Conservation (phyloP, 2,888 invertebrate species). For the Tricholauxania praeusta region DNA sequence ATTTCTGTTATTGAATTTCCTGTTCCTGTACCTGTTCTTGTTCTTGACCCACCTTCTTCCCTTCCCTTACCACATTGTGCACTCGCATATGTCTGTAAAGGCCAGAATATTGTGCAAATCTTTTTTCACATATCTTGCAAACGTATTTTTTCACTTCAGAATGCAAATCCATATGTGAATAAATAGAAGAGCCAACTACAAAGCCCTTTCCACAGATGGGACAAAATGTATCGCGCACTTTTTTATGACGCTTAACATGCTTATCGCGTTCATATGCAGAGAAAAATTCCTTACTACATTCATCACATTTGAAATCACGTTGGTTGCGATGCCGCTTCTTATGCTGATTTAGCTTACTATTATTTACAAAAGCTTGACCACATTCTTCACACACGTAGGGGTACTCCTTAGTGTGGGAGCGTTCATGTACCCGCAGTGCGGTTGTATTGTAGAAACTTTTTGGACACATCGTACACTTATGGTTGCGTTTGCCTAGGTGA, state of each 20-base stretch:
- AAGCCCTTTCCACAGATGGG: slow-evolving; percentile 61
- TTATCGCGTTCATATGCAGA: slow-evolving; percentile 61
- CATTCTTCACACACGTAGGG: slow-evolving; percentile 63
- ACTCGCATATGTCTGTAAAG: slow-evolving; percentile 57
- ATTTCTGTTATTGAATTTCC: background rate
- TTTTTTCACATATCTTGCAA: slow-evolving; percentile 54
- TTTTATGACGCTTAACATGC: slow-evolving; percentile 59
- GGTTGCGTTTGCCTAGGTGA: slow-evolving; percentile 55
- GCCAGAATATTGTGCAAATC: slow-evolving; percentile 63
- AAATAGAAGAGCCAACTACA: slow-evolving; percentile 60
- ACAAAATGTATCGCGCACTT: slow-evolving; percentile 61
- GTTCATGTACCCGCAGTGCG: slow-evolving; percentile 56
- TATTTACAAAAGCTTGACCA: slow-evolving; percentile 60
- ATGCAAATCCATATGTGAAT: slow-evolving; percentile 62
- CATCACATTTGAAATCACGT: slow-evolving; percentile 56
- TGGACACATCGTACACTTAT: slow-evolving; percentile 54
- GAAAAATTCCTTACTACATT: slow-evolving; percentile 61
- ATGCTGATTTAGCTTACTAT: slow-evolving; percentile 63
- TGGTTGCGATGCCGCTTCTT: slow-evolving; percentile 58
- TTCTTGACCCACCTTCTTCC: background rate
- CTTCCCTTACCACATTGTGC: slow-evolving; percentile 4
- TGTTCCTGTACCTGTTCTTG: background rate
- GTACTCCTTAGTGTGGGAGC: slow-evolving; percentile 60
- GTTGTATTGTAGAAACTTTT: slow-evolving; percentile 60
- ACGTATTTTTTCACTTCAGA: slow-evolving; percentile 58